Conservation (phyloP, 2,797 vertebrate genomes). For the Heliangelus exortis region DNA sequence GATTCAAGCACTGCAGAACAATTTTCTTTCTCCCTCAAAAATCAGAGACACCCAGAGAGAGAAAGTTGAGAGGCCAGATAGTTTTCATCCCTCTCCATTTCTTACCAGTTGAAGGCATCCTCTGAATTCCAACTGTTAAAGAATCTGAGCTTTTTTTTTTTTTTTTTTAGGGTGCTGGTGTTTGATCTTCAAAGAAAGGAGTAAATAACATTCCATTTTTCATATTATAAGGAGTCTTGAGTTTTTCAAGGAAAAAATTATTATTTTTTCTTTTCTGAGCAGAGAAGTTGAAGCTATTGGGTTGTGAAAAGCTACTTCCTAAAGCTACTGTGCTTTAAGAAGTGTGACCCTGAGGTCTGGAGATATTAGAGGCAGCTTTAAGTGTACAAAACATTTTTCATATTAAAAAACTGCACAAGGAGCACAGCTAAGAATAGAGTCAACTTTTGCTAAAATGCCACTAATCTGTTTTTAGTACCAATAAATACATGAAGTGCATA, state of each 20-base stretch:
- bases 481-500: not conserved
- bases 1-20: not conserved
- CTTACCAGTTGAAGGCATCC: not conserved
- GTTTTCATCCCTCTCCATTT: not conserved
- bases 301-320: not conserved
- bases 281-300: not conserved
- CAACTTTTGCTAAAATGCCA: not conserved
- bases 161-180: not conserved
- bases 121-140: not conserved
- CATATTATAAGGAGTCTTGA: not conserved
- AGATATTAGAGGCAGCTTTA: not conserved
- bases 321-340: not conserved
- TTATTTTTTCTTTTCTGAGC: not conserved
- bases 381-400: not conserved
- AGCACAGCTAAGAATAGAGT: not conserved
- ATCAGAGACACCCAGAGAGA: not conserved
- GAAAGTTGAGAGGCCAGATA: not conserved
- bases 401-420: not conserved
- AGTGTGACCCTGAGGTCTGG: not conserved
- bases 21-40: not conserved
- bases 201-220: not conserved
- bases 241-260: not conserved
- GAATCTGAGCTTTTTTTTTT: not conserved
- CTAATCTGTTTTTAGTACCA: not conserved
- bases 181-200: not conserved